Evolutionary conservation across 2,113 vertebrate species (phyloP), one percentile per base, ranked within the genome.

Genomic region (Pogona vitticeps): DNA sequence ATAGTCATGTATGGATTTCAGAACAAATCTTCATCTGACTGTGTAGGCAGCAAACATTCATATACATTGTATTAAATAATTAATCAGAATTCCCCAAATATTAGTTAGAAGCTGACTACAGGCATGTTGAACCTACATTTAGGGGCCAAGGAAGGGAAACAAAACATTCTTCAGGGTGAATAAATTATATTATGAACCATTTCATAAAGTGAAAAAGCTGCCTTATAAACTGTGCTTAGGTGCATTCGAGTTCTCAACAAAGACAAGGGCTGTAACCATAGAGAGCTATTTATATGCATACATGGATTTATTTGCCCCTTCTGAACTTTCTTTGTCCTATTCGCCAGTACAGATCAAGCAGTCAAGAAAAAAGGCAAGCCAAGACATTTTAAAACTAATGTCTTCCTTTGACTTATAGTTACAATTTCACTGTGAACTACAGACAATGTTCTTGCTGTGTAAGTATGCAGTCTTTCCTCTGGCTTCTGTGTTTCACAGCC

Each of bases 151-250:
- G 31, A 80, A 73, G 80, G 52, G 28, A 79, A 86, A 72, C 3
- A 77, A 76, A 77, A 28, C 33, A 46, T 73, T 40, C 13, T 86
- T 61, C 63, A 14, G 38, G 21, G n/a, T 31, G 9, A 5, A 73
- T 81, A 75, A 86, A 81, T 75, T 80, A 81, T 80, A 65, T 80
- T 56, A 73, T 73, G 77, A 73, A 33, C 38, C 38, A 63, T 80
- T 80, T 65, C 40, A 77, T 77, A 65, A 76, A 76, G 8, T 28
- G 38, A 46, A 73, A 28, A 28, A 68, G 46, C 38, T 67, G 65
- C 12, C 58, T 36, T 20, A 28, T 28, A 75, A 75, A 42, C 21
- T 81, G 42, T 38, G 33, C 63, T 75, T 65, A 42, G 61, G 40
- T 52, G 38, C 28, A 56, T 23, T 80, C 23, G 18, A 80, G 68